These are phyloP conservation scores for Candoia aspera DNA, from an alignment of 2,113 vertebrate genomes.

Conservation along the genomic window DNA sequence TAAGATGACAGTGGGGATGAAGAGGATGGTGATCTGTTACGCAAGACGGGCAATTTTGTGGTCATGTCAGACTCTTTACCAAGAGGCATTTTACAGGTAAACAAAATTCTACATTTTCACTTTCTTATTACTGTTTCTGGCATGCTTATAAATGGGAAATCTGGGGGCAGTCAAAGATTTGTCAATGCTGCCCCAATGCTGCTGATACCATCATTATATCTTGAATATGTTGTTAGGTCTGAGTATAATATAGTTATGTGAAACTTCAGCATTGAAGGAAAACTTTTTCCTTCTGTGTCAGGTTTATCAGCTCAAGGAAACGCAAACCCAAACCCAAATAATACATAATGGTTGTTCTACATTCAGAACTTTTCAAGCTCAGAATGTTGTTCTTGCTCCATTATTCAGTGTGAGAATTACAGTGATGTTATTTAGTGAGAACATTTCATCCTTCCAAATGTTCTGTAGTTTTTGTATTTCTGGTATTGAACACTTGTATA, in stretches of 20 bases:
- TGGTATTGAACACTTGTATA: neutral
- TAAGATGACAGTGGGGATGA: constrained; percentile 77
- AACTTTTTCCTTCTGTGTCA: neutral
- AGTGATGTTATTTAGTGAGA: neutral
- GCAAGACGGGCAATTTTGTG: constrained; percentile 88
- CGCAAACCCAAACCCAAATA: neutral
- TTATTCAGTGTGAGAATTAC: neutral
- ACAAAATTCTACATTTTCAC: neutral
- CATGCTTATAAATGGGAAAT: neutral
- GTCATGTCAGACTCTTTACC: constrained; percentile 80
- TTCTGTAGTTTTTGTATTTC: neutral
- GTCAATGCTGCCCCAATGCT: neutral
- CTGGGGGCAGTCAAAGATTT: neutral
- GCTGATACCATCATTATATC: neutral
- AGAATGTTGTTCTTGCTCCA: neutral
- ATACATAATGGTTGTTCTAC: neutral
- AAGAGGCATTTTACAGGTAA: constrained; percentile 86
- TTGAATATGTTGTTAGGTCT: neutral
- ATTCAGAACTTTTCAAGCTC: neutral
- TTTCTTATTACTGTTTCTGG: neutral
- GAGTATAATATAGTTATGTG: neutral
- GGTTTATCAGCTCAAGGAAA: neutral
- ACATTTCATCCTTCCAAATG: neutral
- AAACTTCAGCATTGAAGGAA: neutral
- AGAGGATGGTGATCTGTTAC: constrained; percentile 80